Evolutionary conservation across 2,888 invertebrate genomes (phyloP).

Genomic region (Osedax frankpressi): DNA sequence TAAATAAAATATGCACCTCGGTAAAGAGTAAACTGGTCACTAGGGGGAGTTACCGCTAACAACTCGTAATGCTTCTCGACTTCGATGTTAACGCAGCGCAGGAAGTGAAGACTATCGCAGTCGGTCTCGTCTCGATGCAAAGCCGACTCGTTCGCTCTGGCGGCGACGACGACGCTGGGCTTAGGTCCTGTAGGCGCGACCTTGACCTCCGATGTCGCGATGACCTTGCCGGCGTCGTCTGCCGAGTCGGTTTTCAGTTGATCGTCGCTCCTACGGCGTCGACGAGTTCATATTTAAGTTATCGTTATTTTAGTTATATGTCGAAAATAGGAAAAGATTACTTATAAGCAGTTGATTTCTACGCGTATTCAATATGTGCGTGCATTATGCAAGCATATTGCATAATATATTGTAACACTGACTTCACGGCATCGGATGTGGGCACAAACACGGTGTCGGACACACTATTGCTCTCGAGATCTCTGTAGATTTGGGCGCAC

Average conservation of each 20-base stretch:
- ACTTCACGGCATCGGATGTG: constrained; percentile 21
- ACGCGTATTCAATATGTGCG: too few relatives aligned
- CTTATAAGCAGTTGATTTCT: too few relatives aligned
- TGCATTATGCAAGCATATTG: too few relatives aligned
- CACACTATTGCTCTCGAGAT: constrained; percentile 32
- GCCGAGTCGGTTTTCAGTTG: too few relatives aligned
- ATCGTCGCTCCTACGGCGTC: not conserved
- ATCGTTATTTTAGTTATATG: not conserved
- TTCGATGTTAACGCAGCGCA: not conserved
- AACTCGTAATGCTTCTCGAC: not conserved
- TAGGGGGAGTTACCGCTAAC: too few relatives aligned
- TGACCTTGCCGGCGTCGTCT: not conserved
- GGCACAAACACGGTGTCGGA: constrained; percentile 43
- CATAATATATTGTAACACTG: too few relatives aligned
- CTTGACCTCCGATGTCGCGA: not conserved
- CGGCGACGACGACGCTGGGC: too few relatives aligned
- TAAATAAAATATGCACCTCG: too few relatives aligned
- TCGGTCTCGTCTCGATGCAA: not conserved
- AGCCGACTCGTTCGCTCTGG: too few relatives aligned
- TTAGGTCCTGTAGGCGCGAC: not conserved
- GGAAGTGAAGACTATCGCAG: not conserved
- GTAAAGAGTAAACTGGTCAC: too few relatives aligned
- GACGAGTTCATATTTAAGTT: not conserved
- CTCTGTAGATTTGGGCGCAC: constrained; percentile 38
- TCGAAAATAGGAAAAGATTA: too few relatives aligned